These are phyloP conservation scores for Callyntrura guangdongensis DNA, from an alignment of 2,888 invertebrate species.

Conservation along the genomic window DNA sequence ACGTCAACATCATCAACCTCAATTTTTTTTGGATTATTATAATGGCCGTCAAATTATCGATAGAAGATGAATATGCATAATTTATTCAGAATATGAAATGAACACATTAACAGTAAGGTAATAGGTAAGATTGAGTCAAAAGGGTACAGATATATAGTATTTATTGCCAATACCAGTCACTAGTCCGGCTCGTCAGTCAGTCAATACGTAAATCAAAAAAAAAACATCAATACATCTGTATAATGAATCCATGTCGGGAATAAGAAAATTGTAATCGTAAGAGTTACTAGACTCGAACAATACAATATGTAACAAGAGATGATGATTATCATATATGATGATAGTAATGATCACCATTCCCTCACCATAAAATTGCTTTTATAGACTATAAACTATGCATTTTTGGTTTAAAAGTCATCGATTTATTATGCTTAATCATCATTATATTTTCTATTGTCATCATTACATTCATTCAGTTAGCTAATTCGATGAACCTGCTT, in stretches of 20 bases:
- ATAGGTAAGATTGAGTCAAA: neutral
- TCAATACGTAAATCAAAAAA: neutral
- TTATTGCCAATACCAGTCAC: neutral
- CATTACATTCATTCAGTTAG: slow-evolving; percentile 33
- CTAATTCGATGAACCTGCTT: slow-evolving; percentile 25
- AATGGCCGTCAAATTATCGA: slow-evolving; percentile 67
- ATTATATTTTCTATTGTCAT: slow-evolving; percentile 58
- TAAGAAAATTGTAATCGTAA: neutral
- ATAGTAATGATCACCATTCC: slow-evolving; percentile 53
- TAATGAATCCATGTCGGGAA: neutral
- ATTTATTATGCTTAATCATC: slow-evolving; percentile 62
- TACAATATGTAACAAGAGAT: slow-evolving; percentile 31
- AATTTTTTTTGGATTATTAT: slow-evolving; percentile 35
- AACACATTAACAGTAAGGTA: neutral
- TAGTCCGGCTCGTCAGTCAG: slow-evolving; percentile 4
- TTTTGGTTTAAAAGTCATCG: slow-evolving; percentile 47
- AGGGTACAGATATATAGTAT: neutral
- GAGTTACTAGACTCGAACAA: neutral
- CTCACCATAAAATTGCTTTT: slow-evolving; percentile 61
- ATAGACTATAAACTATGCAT: slow-evolving; percentile 58
- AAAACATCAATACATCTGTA: neutral
- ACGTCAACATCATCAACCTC: slow-evolving; percentile 14
- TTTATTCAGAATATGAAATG: slow-evolving; percentile 66
- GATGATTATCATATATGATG: slow-evolving; percentile 57
- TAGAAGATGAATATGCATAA: slow-evolving; percentile 66